Percentiles rank a stretch among this genome's conserved stretches.
Evolutionary conservation across 2,888 invertebrate species (phyloP).

Genomic region (Stomorhina lunata): DNA sequence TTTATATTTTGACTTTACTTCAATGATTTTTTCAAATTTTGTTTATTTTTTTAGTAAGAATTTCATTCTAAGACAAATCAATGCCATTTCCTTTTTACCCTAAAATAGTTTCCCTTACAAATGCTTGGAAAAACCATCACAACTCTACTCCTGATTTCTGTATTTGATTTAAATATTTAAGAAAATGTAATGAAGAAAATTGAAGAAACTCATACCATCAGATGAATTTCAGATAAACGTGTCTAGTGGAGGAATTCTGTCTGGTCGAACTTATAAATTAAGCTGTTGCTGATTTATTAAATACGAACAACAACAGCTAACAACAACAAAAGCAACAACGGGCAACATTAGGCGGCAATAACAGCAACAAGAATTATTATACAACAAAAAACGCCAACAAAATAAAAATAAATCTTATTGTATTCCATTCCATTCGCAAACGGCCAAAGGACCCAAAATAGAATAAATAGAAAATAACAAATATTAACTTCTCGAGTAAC

Average conservation of each 20-base stretch:
- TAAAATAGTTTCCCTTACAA: background rate
- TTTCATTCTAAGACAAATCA: constrained; percentile 27
- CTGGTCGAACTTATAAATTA: constrained; percentile 38
- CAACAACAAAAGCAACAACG: background rate
- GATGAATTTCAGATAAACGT: background rate
- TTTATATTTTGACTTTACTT: too few relatives aligned
- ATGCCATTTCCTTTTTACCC: background rate
- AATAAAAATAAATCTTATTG: constrained; percentile 43
- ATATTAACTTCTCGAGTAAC: background rate
- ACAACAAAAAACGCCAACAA: constrained; percentile 16
- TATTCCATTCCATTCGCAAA: background rate
- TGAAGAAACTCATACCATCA: background rate
- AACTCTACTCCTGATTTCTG: background rate
- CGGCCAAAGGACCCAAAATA: background rate
- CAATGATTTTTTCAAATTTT: too few relatives aligned
- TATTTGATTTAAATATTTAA: background rate
- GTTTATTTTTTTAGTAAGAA: background rate
- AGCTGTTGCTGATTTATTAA: constrained; percentile 60
- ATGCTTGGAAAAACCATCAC: background rate
- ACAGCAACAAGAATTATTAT: constrained; percentile 3
- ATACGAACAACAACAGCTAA: constrained; percentile 10
- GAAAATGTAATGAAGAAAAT: too few relatives aligned
- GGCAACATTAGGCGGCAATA: background rate
- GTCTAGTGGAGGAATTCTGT: background rate
- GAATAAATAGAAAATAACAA: background rate